Base-by-base conservation (phyloP, 2,113 vertebrate genomes). In the Zosterops borbonicus region DNA sequence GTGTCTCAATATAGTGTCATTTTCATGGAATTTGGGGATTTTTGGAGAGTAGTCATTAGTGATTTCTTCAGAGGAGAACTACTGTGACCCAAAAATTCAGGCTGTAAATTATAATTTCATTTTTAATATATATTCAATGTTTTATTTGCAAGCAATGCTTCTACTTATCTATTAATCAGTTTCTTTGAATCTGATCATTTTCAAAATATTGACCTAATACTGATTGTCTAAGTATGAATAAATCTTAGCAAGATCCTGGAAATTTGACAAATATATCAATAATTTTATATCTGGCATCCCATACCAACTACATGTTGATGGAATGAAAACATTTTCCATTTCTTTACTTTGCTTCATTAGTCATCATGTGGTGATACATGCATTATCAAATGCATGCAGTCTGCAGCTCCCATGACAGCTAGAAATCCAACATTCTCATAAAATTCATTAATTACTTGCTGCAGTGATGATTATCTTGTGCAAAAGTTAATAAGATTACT, bases 301-400 rank as follows among this genome's bases (percentile, higher is more conserved):
- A 97, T 88, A 86, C 71, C 73, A 95, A 92, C 81, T 97, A 92
- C 83, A 53, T 81, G 90, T 84, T 95, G 94, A 96, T 46, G 83
- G 94, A 95, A 96, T 47, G 69, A 87, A 97, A 96, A 95, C 83
- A 70, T 4, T 80, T 91, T 89, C n/a, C 3, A 65, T 88, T 96
- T 95, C 91, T 94, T 95, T 97, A 96, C 95, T 90, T 97, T 96
- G 68, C 92, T 96, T 98, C 97, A 97, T 97, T 98, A 97, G 95
- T 95, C 91, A 97, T 93, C 93, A 91, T 87, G 95, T 91, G 86
- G 80, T n/a, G 93, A 96, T 95, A 93, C 83, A 90, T 92, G 95
- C 65, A 81, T 94, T 89, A 90, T 63, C 46, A 77, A 63, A 16
- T 65, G 78, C 83, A 94, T 94, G 73, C 65, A 89, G 82, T 24